Conservation (phyloP, 2,888 invertebrate genomes). For the Formica aserva region DNA sequence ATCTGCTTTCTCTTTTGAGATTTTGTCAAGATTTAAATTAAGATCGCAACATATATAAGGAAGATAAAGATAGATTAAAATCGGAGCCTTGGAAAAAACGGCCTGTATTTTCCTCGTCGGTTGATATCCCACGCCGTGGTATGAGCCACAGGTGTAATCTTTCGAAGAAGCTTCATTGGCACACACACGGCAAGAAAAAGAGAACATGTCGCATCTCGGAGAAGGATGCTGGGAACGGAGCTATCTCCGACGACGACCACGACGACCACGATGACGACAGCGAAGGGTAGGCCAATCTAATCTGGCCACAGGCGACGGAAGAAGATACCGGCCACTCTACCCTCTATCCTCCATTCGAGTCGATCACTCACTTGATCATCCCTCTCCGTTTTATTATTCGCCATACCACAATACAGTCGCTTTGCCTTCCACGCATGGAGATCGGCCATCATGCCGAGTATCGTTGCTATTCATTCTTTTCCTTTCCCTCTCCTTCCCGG, state of each 20-base stretch:
- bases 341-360: slow-evolving; percentile 71
- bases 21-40: slow-evolving; percentile 27
- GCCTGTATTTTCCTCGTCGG: slow-evolving; percentile 16
- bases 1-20: not conserved
- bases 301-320: slow-evolving; percentile 79
- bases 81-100: not conserved
- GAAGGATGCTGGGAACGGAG: slow-evolving; percentile 48
- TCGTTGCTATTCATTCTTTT: not conserved
- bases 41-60: slow-evolving; percentile 19
- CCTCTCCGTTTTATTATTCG: slow-evolving; percentile 72
- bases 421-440: slow-evolving; percentile 58
- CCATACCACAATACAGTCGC: slow-evolving; percentile 53
- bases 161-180: slow-evolving; percentile 46
- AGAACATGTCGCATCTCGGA: slow-evolving; percentile 63
- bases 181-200: slow-evolving; percentile 44
- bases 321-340: slow-evolving; percentile 66
- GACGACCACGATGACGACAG: slow-evolving; percentile 54
- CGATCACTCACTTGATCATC: slow-evolving; percentile 81
- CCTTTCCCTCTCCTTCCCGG: not conserved
- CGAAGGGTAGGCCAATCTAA: slow-evolving; percentile 81
- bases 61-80: slow-evolving; percentile 38
- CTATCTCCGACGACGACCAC: slow-evolving; percentile 41
- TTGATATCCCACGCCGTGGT: slow-evolving; percentile 22
- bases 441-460: slow-evolving; percentile 42
- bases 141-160: slow-evolving; percentile 49